Conservation (phyloP, 2,113 vertebrate genomes). For the Turnix velox region DNA sequence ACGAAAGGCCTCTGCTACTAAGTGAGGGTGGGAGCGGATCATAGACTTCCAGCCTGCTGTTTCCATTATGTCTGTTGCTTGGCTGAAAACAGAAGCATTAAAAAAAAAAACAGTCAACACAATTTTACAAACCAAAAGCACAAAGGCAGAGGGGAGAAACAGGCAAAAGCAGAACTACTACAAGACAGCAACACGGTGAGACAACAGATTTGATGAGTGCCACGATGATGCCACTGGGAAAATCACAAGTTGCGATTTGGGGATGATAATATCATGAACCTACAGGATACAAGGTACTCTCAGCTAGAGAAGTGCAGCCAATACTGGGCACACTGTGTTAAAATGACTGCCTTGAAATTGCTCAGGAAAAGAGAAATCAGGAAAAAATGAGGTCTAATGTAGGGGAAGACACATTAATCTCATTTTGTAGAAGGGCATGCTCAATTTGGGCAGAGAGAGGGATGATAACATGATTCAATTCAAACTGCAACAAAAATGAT, state of each 20-base stretch:
- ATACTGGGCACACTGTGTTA: not conserved
- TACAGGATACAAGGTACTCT: not conserved
- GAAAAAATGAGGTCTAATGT: not conserved
- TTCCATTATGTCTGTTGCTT: constrained; percentile 96
- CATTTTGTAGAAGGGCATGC: not conserved
- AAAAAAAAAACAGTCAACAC: constrained; percentile 50
- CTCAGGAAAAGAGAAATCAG: not conserved
- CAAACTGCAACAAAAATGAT: not conserved
- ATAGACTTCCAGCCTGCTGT: constrained; percentile 98
- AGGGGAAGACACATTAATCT: not conserved
- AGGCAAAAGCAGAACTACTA: not conserved
- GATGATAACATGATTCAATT: not conserved
- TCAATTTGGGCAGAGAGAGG: not conserved
- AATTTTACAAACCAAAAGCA: not conserved
- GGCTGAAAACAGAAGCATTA: constrained; percentile 82
- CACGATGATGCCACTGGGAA: not conserved
- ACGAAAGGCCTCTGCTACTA: constrained; percentile 97
- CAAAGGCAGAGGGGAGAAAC: not conserved
- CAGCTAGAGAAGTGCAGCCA: not conserved
- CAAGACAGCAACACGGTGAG: not conserved
- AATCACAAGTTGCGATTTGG: not conserved
- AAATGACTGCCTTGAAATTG: not conserved
- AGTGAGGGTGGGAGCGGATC: constrained; percentile 98
- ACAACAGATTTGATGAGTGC: not conserved
- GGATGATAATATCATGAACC: not conserved